Evolutionary conservation across 2,888 invertebrate species (phyloP), one percentile per base, ranked within the genome.

Genomic region (Archaeoteleia sp.): DNA sequence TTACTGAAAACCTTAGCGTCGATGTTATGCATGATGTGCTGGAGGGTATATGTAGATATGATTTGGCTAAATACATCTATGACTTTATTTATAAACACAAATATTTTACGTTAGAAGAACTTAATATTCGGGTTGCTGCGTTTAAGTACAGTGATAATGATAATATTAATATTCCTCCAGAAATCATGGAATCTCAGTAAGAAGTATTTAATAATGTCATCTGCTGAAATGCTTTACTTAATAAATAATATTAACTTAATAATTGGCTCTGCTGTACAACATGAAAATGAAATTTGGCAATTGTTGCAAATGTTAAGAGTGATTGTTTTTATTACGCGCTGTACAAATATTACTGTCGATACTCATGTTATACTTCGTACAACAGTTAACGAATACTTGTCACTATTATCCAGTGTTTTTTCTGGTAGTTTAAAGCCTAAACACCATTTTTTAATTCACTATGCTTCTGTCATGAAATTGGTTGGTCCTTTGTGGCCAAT

Each of bases 21-120:
- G 73, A 75, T 45, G 40, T 54, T 6, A 70, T 73, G 66, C 75
- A 77, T 45, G 71, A 77, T 37, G 5, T 71, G 10, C 23, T 61
- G 0, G 71, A 74, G 40, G 75, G 77, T 1, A 32, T 69, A n/a
- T 70, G 67, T 23, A 62, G 67, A 13, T 74, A 73, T 46, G 72
- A 72, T 40, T 20, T 73, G 9, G 61, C 61, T 5, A 14, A 35
- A 6, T 49, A 74, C 6, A 53, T 75, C 7, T 48, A 74, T 51
- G 13, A 67, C 32, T 72, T 67, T 9, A 49, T 75, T 32, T 58
- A 29, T 12, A 25, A 35, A 13, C 43, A 67, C 13, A 67, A 69
- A 43, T 68, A 57, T 43, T 71, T 71, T 40, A 35, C 66, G 4
- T 67, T 71, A n/a, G 42, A 67, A 10, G 39, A 46, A 34, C 32